phyloP scores from a whole-genome alignment of 2,113 vertebrate genomes.

The Calypte anna region DNA sequence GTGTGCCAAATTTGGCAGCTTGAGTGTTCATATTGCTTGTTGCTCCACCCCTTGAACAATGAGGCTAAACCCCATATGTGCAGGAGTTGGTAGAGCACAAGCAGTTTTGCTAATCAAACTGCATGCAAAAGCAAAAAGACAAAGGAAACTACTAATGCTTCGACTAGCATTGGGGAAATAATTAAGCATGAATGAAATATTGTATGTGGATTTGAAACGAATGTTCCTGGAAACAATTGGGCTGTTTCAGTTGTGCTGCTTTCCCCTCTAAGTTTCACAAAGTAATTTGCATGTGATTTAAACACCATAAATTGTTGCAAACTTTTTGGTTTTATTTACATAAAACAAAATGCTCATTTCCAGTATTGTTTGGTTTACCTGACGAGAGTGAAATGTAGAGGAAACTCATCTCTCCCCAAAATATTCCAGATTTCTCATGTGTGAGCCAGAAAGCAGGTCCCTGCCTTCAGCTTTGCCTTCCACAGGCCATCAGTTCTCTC shows the following conservation, averaged over 20 bases:
- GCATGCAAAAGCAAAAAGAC: constrained; percentile 61
- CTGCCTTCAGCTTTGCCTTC: background rate
- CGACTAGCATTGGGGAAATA: constrained; percentile 47
- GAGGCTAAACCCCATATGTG: constrained; percentile 53
- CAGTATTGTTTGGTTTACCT: constrained; percentile 38
- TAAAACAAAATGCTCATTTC: constrained; percentile 49
- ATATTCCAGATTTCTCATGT: background rate
- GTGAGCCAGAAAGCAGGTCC: background rate
- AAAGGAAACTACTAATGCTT: constrained; percentile 57
- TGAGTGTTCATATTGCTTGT: constrained; percentile 17
- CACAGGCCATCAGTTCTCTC: background rate
- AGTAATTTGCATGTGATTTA: constrained; percentile 68
- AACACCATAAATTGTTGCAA: constrained; percentile 43
- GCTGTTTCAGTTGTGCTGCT: constrained; percentile 44
- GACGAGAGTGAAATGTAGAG: background rate
- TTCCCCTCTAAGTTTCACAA: constrained; percentile 27
- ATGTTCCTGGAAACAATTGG: constrained; percentile 58
- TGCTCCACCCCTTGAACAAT: constrained; percentile 65
- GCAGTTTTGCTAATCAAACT: constrained; percentile 40
- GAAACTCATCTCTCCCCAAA: background rate
- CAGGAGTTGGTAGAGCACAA: constrained; percentile 18
- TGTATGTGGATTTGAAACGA: constrained; percentile 54
- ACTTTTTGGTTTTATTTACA: constrained; percentile 62
- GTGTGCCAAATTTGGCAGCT: constrained; percentile 45
- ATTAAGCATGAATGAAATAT: constrained; percentile 59